Evolutionary conservation across 1,140 invertebrate species (phyloP).

Genomic region (Apis dorsata): DNA sequence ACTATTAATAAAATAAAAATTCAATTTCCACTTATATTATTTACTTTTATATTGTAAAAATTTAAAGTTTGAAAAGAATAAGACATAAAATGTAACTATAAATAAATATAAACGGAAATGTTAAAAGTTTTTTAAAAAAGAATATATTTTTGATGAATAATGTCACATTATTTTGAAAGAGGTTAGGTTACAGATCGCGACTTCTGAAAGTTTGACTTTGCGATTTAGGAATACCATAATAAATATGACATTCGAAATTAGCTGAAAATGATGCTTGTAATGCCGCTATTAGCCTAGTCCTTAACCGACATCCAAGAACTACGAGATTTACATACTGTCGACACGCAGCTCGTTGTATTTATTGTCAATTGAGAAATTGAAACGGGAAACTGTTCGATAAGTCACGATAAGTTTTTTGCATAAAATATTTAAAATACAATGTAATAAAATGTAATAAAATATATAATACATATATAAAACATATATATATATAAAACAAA

Average conservation of each 20-base stretch:
- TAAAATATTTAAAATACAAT: not conserved
- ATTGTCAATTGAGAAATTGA: slow-evolving; percentile 47
- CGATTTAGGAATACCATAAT: not conserved
- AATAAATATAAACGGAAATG: not conserved
- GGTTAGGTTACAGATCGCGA: not conserved
- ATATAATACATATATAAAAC: too few relatives aligned
- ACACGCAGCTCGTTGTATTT: slow-evolving; percentile 28
- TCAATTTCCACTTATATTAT: not conserved
- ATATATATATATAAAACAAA: too few relatives aligned
- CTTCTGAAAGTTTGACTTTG: not conserved
- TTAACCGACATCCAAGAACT: slow-evolving; percentile 46
- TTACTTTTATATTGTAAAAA: not conserved
- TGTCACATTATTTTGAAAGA: not conserved
- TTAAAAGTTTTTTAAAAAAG: not conserved
- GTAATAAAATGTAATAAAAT: too few relatives aligned
- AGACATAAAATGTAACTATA: not conserved
- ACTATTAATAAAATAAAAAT: not conserved
- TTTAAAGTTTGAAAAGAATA: not conserved
- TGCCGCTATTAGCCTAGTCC: slow-evolving; percentile 33
- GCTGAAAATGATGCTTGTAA: slow-evolving; percentile 33
- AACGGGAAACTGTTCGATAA: slow-evolving; percentile 16
- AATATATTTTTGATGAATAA: not conserved
- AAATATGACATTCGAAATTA: slow-evolving; percentile 39
- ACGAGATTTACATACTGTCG: slow-evolving; percentile 28
- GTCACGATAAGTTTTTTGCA: not conserved